These are phyloP conservation scores for Gorsachius goisagi DNA, from an alignment of 2,113 vertebrate species.

Conservation along the genomic window DNA sequence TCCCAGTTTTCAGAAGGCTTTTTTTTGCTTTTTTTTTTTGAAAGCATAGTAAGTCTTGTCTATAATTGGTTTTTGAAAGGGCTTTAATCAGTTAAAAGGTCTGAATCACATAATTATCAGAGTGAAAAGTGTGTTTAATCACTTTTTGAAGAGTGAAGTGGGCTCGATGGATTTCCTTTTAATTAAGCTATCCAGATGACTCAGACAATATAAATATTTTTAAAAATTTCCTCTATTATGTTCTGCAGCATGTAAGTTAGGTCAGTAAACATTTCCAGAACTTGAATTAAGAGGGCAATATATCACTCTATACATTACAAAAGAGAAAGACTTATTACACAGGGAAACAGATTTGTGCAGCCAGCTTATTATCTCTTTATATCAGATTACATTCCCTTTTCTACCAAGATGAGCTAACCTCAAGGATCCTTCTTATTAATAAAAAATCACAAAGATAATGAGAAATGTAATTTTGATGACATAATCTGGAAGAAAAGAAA, in stretches of 20 bases:
- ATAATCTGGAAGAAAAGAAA: neutral
- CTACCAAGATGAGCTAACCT: neutral
- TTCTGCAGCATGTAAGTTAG: neutral
- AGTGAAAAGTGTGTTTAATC: neutral
- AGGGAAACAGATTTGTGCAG: neutral
- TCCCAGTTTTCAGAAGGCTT: neutral
- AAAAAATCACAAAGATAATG: neutral
- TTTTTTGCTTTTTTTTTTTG: neutral
- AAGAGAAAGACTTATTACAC: neutral
- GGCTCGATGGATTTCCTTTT: constrained; percentile 19
- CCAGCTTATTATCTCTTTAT: neutral
- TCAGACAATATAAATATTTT: constrained; percentile 27
- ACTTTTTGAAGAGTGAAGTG: neutral
- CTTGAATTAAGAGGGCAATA: neutral
- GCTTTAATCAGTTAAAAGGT: neutral
- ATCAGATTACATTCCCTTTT: neutral
- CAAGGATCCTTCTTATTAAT: neutral
- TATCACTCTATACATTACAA: neutral
- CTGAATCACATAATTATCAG: neutral
- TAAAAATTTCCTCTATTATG: neutral
- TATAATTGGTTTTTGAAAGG: neutral
- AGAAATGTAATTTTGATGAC: neutral
- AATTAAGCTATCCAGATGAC: constrained; percentile 15
- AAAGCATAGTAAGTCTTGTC: neutral
- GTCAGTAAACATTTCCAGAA: neutral